Percentiles rank a stretch among this genome's conserved stretches.
Evolutionary conservation across 2,113 vertebrate genomes (phyloP).

Genomic region (Crotalus helleri): DNA sequence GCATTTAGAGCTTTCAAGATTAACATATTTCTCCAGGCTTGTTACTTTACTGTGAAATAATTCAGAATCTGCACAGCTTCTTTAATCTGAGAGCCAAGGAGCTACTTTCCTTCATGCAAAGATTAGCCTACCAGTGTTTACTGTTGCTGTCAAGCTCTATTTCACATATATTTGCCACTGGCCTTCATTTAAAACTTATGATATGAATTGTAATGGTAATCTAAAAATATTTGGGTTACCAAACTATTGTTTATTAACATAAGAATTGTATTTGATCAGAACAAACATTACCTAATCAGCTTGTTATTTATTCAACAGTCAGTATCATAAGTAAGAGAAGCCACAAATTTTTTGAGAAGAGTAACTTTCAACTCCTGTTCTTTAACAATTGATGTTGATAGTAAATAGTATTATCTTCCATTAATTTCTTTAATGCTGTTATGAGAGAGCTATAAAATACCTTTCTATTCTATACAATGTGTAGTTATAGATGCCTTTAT

Average conservation of each 20-base stretch:
- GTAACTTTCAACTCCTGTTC: background rate
- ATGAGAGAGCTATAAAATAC: background rate
- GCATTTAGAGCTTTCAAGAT: background rate
- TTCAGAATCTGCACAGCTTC: background rate
- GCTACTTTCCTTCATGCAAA: background rate
- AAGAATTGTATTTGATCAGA: background rate
- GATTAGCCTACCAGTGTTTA: background rate
- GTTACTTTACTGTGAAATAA: background rate
- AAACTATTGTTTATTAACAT: background rate
- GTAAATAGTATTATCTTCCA: background rate
- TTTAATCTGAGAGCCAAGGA: background rate
- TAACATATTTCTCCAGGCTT: background rate
- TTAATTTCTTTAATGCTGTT: background rate
- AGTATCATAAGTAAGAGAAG: background rate
- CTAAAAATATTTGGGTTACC: background rate
- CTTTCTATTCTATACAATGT: background rate
- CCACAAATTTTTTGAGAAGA: background rate
- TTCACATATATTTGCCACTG: background rate
- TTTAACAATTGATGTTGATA: background rate
- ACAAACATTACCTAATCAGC: background rate
- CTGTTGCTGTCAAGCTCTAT: background rate
- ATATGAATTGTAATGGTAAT: background rate
- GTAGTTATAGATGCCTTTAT: background rate
- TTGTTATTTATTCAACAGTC: background rate
- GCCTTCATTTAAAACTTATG: background rate